These are phyloP conservation scores for Dermolepida albohirtum DNA, from an alignment of 2,888 invertebrate species.

Conservation along the genomic window DNA sequence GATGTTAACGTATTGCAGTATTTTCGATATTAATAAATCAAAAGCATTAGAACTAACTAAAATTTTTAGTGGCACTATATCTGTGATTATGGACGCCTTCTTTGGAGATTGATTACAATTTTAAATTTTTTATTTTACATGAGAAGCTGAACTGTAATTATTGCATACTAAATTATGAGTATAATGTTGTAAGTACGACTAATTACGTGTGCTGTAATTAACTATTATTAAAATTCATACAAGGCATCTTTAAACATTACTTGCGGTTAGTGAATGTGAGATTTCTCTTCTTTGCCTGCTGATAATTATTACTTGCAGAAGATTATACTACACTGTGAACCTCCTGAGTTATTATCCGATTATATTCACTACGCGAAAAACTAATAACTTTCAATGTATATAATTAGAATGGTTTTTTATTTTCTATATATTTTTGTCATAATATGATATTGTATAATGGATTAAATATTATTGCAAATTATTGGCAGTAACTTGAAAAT, in stretches of 20 bases:
- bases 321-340: slow-evolving; percentile 1
- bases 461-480: too few species aligned
- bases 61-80: slow-evolving; percentile 3
- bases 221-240: slow-evolving; percentile 37
- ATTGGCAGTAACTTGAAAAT: too few species aligned
- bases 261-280: slow-evolving; percentile 19
- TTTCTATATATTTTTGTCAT: too few species aligned
- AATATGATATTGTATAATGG: too few species aligned
- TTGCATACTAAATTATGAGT: slow-evolving; percentile 38
- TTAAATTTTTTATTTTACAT: slow-evolving; percentile 39
- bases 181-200: slow-evolving; percentile 25
- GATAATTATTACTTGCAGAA: slow-evolving; percentile 26
- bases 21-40: too few species aligned
- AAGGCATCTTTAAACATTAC: slow-evolving; percentile 26
- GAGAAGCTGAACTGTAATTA: slow-evolving; percentile 36
- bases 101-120: slow-evolving; percentile 40
- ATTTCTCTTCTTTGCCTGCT: slow-evolving; percentile 10
- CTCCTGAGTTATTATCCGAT: slow-evolving; percentile 5
- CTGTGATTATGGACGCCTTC: slow-evolving; percentile 4
- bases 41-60: too few species aligned
- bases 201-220: slow-evolving; percentile 39
- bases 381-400: slow-evolving; percentile 6
- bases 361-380: slow-evolving; percentile 17
- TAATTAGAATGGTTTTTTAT: background rate
- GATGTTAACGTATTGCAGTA: too few species aligned